These are phyloP conservation scores for Mechanitis mazaeus DNA, from an alignment of 2,888 invertebrate genomes.

Conservation along the genomic window DNA sequence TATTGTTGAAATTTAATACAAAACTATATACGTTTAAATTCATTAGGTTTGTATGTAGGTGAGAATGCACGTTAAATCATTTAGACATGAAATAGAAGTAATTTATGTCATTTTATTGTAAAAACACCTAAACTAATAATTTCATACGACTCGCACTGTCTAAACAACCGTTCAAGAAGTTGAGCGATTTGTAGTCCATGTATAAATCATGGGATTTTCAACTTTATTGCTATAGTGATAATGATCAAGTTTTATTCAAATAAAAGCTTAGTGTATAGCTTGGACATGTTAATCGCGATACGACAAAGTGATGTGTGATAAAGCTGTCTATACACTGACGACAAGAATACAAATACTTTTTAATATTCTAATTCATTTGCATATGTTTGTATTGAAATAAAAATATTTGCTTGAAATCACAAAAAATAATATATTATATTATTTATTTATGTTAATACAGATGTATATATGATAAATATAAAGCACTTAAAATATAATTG, in stretches of 20 bases:
- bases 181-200: conserved; percentile 12
- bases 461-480: too few relatives aligned
- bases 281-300: conserved; percentile 57
- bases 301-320: conserved; percentile 45
- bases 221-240: conserved; percentile 13
- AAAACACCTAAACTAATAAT: conserved; percentile 9
- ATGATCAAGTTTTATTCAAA: conserved; percentile 9
- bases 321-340: conserved; percentile 31
- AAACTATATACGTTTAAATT: too few relatives aligned
- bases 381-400: conserved; percentile 11
- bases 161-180: conserved; percentile 21
- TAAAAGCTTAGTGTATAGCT: conserved; percentile 38
- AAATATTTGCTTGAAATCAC: background rate
- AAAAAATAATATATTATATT: too few relatives aligned
- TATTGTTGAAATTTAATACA: too few relatives aligned
- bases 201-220: conserved; percentile 9
- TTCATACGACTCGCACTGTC: conserved; percentile 19
- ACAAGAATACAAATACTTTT: background rate
- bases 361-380: too few relatives aligned
- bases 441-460: too few relatives aligned
- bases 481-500: too few relatives aligned
- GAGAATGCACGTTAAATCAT: conserved; percentile 1
- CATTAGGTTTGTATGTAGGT: background rate
- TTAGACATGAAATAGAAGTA: background rate
- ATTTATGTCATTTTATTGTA: conserved; percentile 11